Percentiles rank a stretch among this genome's conserved stretches.
Evolutionary conservation across 2,888 invertebrate species (phyloP).

Genomic region (Digitonthophagus gazella): DNA sequence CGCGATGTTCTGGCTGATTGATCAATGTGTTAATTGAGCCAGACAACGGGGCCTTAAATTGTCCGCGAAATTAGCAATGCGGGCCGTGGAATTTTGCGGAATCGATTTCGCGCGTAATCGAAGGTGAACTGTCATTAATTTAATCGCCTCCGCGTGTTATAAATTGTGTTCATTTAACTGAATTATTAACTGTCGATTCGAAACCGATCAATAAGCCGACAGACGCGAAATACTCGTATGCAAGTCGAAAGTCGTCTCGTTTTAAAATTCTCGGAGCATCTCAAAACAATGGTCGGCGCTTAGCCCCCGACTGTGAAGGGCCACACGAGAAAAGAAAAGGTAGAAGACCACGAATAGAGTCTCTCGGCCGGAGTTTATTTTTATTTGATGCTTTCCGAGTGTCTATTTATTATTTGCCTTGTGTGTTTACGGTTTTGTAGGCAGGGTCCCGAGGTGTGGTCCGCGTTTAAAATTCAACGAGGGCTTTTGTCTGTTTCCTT

Average conservation of each 20-base stretch:
- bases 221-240: too few relatives aligned
- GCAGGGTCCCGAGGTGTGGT: constrained; percentile 1
- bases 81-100: not conserved
- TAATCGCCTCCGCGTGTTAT: not conserved
- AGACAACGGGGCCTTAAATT: not conserved
- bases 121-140: not conserved
- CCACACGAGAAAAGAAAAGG: not conserved
- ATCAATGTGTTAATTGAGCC: not conserved
- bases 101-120: not conserved
- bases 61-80: not conserved
- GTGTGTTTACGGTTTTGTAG: not conserved
- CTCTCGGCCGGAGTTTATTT: constrained; percentile 3
- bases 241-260: not conserved
- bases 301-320: constrained; percentile 30
- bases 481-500: not conserved
- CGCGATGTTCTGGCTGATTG: not conserved
- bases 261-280: constrained; percentile 37
- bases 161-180: not conserved
- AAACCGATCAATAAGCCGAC: not conserved
- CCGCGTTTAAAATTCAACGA: not conserved
- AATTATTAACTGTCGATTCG: not conserved
- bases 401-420: constrained; percentile 3
- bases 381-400: constrained; percentile 18
- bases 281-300: constrained; percentile 38
- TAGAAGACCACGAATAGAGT: not conserved